phyloP scores from a whole-genome alignment of 2,797 vertebrate genomes.

The Salarias fasciatus region DNA sequence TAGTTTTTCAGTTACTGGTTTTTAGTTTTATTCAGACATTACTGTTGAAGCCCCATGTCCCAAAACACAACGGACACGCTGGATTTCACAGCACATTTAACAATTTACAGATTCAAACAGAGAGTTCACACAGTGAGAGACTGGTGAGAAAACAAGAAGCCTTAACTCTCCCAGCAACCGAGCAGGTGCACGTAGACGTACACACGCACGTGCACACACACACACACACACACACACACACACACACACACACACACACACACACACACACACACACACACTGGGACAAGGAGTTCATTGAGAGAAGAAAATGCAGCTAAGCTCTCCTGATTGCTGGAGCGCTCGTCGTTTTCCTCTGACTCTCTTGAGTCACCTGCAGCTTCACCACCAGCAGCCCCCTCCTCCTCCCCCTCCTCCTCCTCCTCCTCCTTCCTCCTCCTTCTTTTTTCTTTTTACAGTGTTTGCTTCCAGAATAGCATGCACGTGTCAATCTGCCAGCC shows the following conservation, averaged over 20 bases:
- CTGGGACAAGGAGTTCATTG: too few species aligned
- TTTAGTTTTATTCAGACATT: too few species aligned
- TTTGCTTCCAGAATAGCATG: slow-evolving; percentile 44
- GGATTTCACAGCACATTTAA: too few species aligned
- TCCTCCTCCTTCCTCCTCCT: slow-evolving; percentile 13
- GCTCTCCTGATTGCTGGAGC: slow-evolving; percentile 54
- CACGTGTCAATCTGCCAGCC: slow-evolving; percentile 62
- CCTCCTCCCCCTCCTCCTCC: slow-evolving; percentile 11
- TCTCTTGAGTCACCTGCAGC: slow-evolving; percentile 58
- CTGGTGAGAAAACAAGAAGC: too few species aligned
- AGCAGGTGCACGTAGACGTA: slow-evolving; percentile 46
- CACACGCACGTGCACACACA: slow-evolving; percentile 4
- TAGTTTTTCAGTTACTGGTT: too few species aligned
- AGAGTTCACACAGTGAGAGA: too few species aligned
- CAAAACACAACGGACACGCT: too few species aligned
- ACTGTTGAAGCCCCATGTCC: too few species aligned
- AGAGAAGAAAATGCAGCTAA: slow-evolving; percentile 52
- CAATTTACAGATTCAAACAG: too few species aligned
- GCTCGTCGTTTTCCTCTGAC: slow-evolving; percentile 38
- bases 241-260: slow-evolving; percentile 4
- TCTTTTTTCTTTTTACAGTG: slow-evolving; percentile 32
- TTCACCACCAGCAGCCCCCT: slow-evolving; percentile 24
- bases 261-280: slow-evolving; percentile 6
- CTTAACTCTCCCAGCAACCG: slow-evolving; percentile 21
- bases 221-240: neutral